Base-by-base conservation (phyloP, 2,797 vertebrate species). In the Melanotaenia pygmaea region DNA sequence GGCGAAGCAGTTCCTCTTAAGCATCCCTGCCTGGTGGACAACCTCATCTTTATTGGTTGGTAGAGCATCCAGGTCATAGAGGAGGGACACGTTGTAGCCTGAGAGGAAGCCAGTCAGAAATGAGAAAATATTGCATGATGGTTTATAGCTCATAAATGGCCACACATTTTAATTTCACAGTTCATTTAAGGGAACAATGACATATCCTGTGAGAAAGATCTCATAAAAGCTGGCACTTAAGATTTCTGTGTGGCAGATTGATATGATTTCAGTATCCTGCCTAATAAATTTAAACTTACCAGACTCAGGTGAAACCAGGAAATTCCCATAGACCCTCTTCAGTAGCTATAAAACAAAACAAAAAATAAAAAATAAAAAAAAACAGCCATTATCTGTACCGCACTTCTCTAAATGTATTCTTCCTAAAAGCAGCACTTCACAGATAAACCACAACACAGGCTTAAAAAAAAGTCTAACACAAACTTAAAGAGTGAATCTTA, bases 1-100 rank as follows among this genome's bases (percentile, higher is more conserved):
- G 74, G 98, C 98, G 61, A 99, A 99, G 92, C 98, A 99, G 93
- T 99, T 99, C 84, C 98, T 96, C 92, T 99, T 99, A 73, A 99
- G 95, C 96, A 98, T 98, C 83, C 98, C 97, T 0, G 97, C 98
- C 93, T 99, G 98, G 94, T 99, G 97, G 61, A 99, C 83, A 0
- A 97, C 89, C 59, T 97, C 94, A 0, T 97, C 96, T 86, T 97
- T 98, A 80, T 97, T 96, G 71, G 94, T 81, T 0, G 98, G 97
- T 22, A 99, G 93, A 14, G 92, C 88, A 13, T 99, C 98, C 94
- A 99, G 94, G 92, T 99, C 96, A 0, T 96, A 99, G 20, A 98
- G 95, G 89, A 99, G 94, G 81, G 98, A 99, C 80, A 99, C 97
- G 72, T 99, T 99, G 93, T 99, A 99, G 84, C 97, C 98, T 99